Base-by-base conservation (phyloP, 2,888 invertebrate species). In the Orthosia incerta region DNA sequence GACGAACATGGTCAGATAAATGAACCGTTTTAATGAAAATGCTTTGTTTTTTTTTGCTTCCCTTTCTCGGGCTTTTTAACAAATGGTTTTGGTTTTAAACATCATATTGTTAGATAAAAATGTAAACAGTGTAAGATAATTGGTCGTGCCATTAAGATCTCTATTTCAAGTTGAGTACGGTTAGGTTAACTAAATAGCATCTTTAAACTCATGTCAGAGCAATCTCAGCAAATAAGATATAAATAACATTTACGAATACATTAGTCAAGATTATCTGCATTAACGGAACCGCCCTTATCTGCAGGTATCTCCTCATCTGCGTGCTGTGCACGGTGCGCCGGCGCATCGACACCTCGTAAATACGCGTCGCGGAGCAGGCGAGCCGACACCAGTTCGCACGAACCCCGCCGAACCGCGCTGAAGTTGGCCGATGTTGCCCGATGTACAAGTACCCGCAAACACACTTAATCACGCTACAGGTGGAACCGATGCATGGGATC, bases 311-410 rank as follows among this genome's bases (percentile, higher is more conserved):
- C 45, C 46, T 65, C 78, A 82, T 85, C 78, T 73, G 53, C 68
- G 82, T 61, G 85, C 64, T 70, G 82, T 61, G 85, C 64, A 66
- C 68, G 56, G 73, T 76, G 74, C 79, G 82, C 85, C 57, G 9
- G 71, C 69, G 73, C 71, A 71, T 71, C 85, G 79, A 76, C 83
- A 83, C 83, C 80, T 85, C 83, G 83, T 83, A 83, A 83, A 85
- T 85, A 85, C 73, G 53, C 61, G 57, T 67, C 79, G 62, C 48
- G 61, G 70, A 61, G 70, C 64, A 72, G 71, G 69, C 71, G 68
- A 53, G 59, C 71, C 83, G 64, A 79, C 83, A 79, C 70, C 56
- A 74, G 60, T 84, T 76, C 77, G 76, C 85, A 84, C 77, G 71
- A 72, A 63, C 76, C 26, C 12, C 31, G 45, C 31, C 65, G 59